Evolutionary conservation across 2,113 vertebrate species (phyloP), one percentile per base, ranked within the genome.

Genomic region (Catagonus wagneri): DNA sequence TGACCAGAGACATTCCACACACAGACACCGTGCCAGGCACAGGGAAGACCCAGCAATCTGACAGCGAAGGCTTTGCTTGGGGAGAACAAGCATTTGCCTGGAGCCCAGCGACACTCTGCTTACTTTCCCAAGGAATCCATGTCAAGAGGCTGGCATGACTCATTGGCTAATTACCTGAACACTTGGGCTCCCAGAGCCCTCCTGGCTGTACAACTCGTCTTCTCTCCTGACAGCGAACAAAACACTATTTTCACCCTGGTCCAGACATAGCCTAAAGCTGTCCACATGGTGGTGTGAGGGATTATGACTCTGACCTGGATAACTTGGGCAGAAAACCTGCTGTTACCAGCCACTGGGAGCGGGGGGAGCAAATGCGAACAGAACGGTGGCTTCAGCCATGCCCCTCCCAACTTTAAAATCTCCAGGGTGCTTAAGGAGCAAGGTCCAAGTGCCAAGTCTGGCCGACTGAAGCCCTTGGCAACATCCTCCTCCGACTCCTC

Each of bases 181-280:
- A 34, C 80, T 60, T 32, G 74, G 90, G 79, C 89, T 95, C 92
- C 65, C 34, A 3, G 94, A 94, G 81, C 92, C 90, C 95, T 97
- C 92, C 96, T 84, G 93, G 96, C 89, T 92, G 83, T 15, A 95
- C 79, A 94, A 68, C 71, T 17, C 32, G 50, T 94, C 96, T 97
- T 93, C 88, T 50, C 90, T 89, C 66, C 92, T 86, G 90, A 74
- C 16, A 3, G 90, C 22, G 44, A 94, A 93, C 88, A 94, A 96
- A 94, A 96, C 90, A 61, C 84, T 54, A 75, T 90, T 96, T 95
- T 96, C 96, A 75, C 92, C 90, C 69, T 32, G 39, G 72, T 92
- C 94, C 93, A 97, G 95, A 97, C 95, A 94, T 88, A 50, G 97
- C 95, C 96, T 93, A 89, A 90, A 95, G 96, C 96, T 56, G 81